Evolutionary conservation across 2,797 vertebrate species (phyloP), one percentile per base, ranked within the genome.

Genomic region (Sebastes diaconus): DNA sequence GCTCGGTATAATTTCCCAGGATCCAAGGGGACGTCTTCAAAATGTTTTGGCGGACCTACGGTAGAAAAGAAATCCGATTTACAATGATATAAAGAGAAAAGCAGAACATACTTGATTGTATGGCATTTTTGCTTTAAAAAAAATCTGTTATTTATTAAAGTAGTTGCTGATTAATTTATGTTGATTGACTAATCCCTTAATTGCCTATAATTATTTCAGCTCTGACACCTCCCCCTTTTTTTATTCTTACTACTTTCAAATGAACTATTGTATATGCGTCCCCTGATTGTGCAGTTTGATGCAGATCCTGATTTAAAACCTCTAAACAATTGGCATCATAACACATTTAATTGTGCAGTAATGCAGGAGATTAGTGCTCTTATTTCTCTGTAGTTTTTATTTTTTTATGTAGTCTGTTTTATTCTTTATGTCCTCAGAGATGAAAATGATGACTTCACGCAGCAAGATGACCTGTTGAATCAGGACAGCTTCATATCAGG

Each of bases 401-500:
- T 10, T 67, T 74, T 27, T 66, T 8, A 52, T 50, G 1, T 10
- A 25, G 8, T 58, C 1, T 11, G n/a, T 39, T 2, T 22, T 30
- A 8, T 32, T n/a, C 3, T 75, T 36, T 73, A 18, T 27, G 2
- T 77, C 27, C 29, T 61, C 16, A 94, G 92, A 83, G 25, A 80
- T 52, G 80, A 90, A 32, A 66, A 65, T 3, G 68, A 86, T 3
- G 57, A 32, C 2, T 52, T 92, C 20, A 3, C 91, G 57, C 91
- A 92, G 30, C 58, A 58, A 5, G 90, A 93, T 1, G 63, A 86
- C 65, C 61, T 90, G 66, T 73, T 94, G 80, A 87, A 84, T 73
- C 88, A 90, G 24, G 87, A 96, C 77, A 92, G 93, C 84, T 92
- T 89, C 80, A 50, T 94, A 72, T 81, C 83, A 81, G 90, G 94